phyloP scores from a whole-genome alignment of 2,888 invertebrate genomes.

The Amphipyra berbera region DNA sequence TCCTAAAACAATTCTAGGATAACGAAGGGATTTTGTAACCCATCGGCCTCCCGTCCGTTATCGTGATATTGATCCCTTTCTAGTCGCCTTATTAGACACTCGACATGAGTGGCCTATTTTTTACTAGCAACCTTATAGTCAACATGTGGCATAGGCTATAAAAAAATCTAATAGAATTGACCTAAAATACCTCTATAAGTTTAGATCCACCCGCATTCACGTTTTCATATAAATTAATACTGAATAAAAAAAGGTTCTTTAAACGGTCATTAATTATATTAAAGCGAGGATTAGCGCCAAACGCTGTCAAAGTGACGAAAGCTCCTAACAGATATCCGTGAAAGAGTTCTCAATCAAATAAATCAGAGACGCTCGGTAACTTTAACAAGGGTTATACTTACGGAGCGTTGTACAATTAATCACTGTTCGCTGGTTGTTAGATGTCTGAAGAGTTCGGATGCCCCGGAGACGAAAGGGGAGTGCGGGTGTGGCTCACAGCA shows the following conservation, averaged over 20 bases:
- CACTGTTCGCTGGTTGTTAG: conserved; percentile 84
- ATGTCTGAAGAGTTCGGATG: conserved; percentile 76
- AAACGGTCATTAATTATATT: conserved; percentile 59
- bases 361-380: conserved; percentile 76
- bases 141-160: too few species aligned
- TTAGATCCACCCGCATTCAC: background rate
- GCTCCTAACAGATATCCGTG: conserved; percentile 76
- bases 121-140: too few species aligned
- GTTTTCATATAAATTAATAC: conserved; percentile 5
- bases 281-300: conserved; percentile 58
- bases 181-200: background rate
- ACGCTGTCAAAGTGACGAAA: conserved; percentile 64
- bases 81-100: too few species aligned
- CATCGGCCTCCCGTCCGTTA: too few species aligned
- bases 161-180: background rate
- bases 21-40: too few species aligned
- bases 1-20: too few species aligned
- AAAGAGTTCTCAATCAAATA: conserved; percentile 83
- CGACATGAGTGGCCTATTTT: too few species aligned
- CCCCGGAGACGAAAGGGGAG: conserved; percentile 82
- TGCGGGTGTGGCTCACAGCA: conserved; percentile 82
- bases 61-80: too few species aligned
- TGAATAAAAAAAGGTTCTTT: conserved; percentile 33
- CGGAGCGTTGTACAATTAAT: conserved; percentile 77
- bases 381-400: conserved; percentile 68